phyloP scores from a whole-genome alignment of 2,113 vertebrate genomes.

The Pelecanoides urinatrix region DNA sequence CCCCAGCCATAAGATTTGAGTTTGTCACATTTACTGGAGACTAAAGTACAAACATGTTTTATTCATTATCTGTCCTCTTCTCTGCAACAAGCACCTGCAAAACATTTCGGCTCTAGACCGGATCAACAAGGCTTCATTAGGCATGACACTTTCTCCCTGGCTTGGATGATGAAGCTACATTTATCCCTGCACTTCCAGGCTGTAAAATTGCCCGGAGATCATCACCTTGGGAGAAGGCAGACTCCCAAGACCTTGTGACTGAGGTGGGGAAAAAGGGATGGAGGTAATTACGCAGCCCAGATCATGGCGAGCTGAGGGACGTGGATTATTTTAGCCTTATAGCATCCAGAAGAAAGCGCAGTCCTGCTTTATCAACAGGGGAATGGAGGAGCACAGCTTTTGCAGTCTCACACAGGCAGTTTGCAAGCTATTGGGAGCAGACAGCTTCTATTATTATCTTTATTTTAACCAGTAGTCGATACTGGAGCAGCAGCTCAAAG shows the following conservation, averaged over 20 bases:
- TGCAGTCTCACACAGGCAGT: neutral
- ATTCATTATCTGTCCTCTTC: constrained; percentile 72
- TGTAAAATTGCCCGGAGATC: neutral
- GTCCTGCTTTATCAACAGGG: neutral
- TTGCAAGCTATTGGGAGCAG: neutral
- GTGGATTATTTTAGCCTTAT: fast-evolving
- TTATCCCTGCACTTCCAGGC: neutral
- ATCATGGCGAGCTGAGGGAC: fast-evolving
- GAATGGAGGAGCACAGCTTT: neutral
- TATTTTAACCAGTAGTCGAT: neutral
- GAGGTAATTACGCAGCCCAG: neutral
- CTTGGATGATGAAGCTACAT: neutral
- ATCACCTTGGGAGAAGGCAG: neutral
- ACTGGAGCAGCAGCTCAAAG: neutral
- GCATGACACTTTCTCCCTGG: constrained; percentile 38
- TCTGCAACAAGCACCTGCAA: constrained; percentile 69
- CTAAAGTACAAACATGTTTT: constrained; percentile 66
- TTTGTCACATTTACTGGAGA: constrained; percentile 66
- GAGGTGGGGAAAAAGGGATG: neutral
- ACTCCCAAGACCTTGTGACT: neutral
- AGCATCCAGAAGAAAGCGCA: neutral
- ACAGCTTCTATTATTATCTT: neutral
- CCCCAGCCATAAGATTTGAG: constrained; percentile 22
- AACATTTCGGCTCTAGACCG: constrained; percentile 24
- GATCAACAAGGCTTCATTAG: neutral